phyloP scores from a whole-genome alignment of 2,797 vertebrate genomes.

The Babyrousa celebensis region DNA sequence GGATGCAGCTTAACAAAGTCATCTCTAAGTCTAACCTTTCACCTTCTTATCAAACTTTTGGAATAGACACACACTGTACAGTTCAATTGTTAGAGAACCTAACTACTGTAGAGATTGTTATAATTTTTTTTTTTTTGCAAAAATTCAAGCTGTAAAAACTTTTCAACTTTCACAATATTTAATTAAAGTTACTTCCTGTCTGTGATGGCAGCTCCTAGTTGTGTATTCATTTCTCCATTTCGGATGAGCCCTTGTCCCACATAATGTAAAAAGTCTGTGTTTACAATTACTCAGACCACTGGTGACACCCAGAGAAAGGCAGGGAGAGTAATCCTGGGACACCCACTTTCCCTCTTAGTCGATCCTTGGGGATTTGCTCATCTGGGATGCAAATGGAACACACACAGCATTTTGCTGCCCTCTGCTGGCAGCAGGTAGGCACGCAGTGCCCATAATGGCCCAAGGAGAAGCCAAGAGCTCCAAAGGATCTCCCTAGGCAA shows the following conservation, averaged over 20 bases:
- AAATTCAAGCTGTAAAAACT: constrained; percentile 99
- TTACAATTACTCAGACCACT: constrained; percentile 58
- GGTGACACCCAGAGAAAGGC: constrained; percentile 76
- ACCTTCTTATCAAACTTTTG: constrained; percentile 93
- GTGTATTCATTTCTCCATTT: constrained; percentile 92
- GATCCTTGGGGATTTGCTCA: constrained; percentile 81
- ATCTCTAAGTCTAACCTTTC: constrained; percentile 93
- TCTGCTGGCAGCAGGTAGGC: constrained; percentile 75
- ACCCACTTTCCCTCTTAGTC: constrained; percentile 78
- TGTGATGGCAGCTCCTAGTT: constrained; percentile 94
- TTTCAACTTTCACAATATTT: constrained; percentile 99
- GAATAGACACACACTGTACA: constrained; percentile 98
- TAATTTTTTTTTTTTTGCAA: constrained; percentile 96
- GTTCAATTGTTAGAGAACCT: constrained; percentile 97
- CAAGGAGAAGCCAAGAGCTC: neutral
- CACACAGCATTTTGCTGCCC: constrained; percentile 85
- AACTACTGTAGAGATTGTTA: constrained; percentile 99
- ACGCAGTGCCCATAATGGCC: constrained; percentile 12
- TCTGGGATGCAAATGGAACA: constrained; percentile 84
- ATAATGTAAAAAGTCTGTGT: constrained; percentile 48
- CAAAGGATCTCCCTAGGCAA: neutral
- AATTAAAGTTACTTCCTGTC: constrained; percentile 99
- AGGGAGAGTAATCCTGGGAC: constrained; percentile 54
- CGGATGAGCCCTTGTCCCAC: constrained; percentile 66
- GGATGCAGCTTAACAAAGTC: constrained; percentile 91